Evolutionary conservation across 2,888 invertebrate genomes (phyloP), one percentile per base, ranked within the genome.

Genomic region (Acronicta psi): DNA sequence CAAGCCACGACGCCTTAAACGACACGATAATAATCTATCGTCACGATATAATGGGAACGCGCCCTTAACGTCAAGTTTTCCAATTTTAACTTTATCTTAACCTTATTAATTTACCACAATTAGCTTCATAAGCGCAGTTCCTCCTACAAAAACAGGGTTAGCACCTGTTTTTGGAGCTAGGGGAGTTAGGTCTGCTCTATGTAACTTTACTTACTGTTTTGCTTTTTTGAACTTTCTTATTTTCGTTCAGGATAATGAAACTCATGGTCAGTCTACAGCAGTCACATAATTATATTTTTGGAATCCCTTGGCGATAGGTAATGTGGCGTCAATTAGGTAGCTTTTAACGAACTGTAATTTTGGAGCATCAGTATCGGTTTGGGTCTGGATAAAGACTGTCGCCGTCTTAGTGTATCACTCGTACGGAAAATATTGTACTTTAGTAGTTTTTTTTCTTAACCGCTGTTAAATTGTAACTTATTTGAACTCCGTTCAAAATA

Each of bases 251-350:
- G 31, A n/a, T 34, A 34, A 34, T 34, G 1, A 34, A 34, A 34
- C n/a, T 31, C 36, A 41, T 71, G 37, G 66, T 49, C 13, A 0
- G 51, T n/a, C n/a, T 58, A 71, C 10, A 41, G 38, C 10, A 46
- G 58, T 25, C 38, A 14, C 38, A 52, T n/a, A n/a, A n/a, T n/a
- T 49, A 49, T 11, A 42, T n/a, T 37, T 58, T 59, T 23, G 7
- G 17, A 66, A 37, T 71, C 72, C 66, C 52, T 8, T 34, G 67
- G 10, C n/a, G 5, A n/a, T n/a, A 16, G 17, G 18, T 71, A 34
- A 45, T 52, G 8, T 23, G 36, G 16, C 40, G 9, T 11, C 25
- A 53, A 59, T 59, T 67, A 67, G 29, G n/a, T 31, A 29, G 17
- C 20, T 14, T 41, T 31, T 31, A 13, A 18, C n/a, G 14, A 14